These are phyloP conservation scores for Turdus rufiventris DNA, from an alignment of 2,113 vertebrate species.

Conservation along the genomic window DNA sequence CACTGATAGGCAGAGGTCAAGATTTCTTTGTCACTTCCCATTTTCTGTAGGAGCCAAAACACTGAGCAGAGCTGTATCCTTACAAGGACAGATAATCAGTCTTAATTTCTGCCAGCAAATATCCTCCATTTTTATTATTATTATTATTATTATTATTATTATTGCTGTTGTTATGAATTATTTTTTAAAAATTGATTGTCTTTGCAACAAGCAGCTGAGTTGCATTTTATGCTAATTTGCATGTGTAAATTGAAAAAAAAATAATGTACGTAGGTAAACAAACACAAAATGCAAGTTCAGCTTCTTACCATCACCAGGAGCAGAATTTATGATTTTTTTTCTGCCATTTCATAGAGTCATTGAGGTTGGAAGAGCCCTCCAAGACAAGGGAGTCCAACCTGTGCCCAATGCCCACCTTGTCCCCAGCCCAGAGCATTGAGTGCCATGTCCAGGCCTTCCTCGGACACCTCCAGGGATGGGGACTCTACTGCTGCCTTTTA, in stretches of 20 bases:
- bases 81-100: background rate
- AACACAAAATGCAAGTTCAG: background rate
- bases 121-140: background rate
- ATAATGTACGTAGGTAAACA: background rate
- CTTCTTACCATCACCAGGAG: background rate
- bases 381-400: rapidly evolving
- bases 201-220: background rate
- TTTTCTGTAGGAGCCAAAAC: background rate
- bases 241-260: background rate
- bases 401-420: rapidly evolving
- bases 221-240: background rate
- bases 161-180: background rate
- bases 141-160: too few relatives aligned
- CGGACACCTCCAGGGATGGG: background rate
- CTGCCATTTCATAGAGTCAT: background rate
- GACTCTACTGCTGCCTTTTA: rapidly evolving
- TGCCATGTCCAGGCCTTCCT: background rate
- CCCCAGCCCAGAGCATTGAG: background rate
- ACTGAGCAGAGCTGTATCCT: background rate
- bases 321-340: background rate
- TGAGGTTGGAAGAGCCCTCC: background rate
- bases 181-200: background rate
- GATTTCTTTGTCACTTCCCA: background rate
- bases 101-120: background rate
- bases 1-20: background rate